A percentile compares a stretch with the other conserved stretches of the same genome.
Conservation (phyloP, 2,113 vertebrate species). For the Xenopus laevis region DNA sequence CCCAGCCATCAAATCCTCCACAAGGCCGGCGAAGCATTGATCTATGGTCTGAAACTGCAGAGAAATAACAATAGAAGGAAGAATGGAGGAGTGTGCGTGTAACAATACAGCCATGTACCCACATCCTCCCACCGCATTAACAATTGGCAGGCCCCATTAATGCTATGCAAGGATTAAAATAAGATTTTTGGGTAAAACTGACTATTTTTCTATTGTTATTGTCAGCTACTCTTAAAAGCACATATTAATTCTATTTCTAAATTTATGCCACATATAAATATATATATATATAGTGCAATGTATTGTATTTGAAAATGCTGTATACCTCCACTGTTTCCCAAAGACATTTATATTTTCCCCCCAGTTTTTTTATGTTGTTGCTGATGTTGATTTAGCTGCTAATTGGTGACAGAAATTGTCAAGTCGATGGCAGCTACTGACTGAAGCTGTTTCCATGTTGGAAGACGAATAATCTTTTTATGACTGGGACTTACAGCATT, state of each 20-base stretch:
- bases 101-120: slow-evolving; percentile 25
- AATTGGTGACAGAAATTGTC: slow-evolving; percentile 99
- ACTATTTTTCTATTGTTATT: not conserved
- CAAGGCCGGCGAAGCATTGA: slow-evolving; percentile 64
- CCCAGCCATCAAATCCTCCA: slow-evolving; percentile 75
- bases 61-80: slow-evolving; percentile 71
- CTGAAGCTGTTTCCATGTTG: slow-evolving; percentile 83
- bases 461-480: slow-evolving; percentile 91
- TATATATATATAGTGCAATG: not conserved
- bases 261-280: too few species aligned
- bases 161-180: not conserved
- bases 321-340: not conserved
- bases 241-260: not conserved
- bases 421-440: slow-evolving; percentile 92
- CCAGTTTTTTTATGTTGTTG: slow-evolving; percentile 63
- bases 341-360: slow-evolving; percentile 51
- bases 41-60: slow-evolving; percentile 68
- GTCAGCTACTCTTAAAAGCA: not conserved
- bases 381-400: slow-evolving; percentile 99
- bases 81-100: slow-evolving; percentile 61
- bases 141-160: slow-evolving; percentile 1
- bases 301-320: not conserved
- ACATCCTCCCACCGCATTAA: slow-evolving; percentile 14
- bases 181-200: not conserved
- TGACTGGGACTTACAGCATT: slow-evolving; percentile 77